phyloP scores from a whole-genome alignment of 2,888 invertebrate species.

The Amphipoea lucens region DNA sequence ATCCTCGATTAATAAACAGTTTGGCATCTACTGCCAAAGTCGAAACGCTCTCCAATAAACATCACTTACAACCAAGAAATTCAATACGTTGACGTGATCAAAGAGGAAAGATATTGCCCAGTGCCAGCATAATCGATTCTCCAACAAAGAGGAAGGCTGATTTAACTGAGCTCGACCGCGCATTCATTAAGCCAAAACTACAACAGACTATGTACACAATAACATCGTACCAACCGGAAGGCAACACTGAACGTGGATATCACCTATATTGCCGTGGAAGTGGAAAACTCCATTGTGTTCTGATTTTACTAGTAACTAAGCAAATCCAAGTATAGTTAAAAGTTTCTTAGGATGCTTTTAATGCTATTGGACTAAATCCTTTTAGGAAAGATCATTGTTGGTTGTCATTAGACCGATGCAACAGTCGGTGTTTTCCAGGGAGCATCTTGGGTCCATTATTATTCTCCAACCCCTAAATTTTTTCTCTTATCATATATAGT shows the following conservation, averaged over 20 bases:
- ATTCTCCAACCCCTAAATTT: not conserved
- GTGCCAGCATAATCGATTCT: conserved; percentile 40
- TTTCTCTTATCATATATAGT: not conserved
- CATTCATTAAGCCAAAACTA: conserved; percentile 56
- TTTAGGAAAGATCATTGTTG: not conserved
- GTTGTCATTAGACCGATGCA: not conserved
- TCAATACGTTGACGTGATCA: conserved; percentile 19
- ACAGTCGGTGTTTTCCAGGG: not conserved
- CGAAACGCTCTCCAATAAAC: conserved; percentile 26
- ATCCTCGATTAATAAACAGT: not conserved
- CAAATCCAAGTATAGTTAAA: not conserved
- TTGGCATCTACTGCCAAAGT: not conserved
- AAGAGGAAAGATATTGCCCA: conserved; percentile 41
- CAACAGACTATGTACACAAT: conserved; percentile 49
- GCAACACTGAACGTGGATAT: conserved; percentile 46
- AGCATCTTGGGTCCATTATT: conserved; percentile 18
- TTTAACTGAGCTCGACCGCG: conserved; percentile 48
- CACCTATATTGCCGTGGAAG: conserved; percentile 44
- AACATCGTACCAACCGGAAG: conserved; percentile 45
- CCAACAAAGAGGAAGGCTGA: conserved; percentile 45
- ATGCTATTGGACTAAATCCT: not conserved
- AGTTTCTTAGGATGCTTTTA: not conserved
- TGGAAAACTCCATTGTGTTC: conserved; percentile 33
- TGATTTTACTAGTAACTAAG: not conserved
- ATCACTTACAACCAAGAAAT: conserved; percentile 24